A percentile compares a stretch with the other conserved stretches of the same genome.
Evolutionary conservation across 2,888 invertebrate species (phyloP).

Genomic region (Nephrotoma flavescens): DNA sequence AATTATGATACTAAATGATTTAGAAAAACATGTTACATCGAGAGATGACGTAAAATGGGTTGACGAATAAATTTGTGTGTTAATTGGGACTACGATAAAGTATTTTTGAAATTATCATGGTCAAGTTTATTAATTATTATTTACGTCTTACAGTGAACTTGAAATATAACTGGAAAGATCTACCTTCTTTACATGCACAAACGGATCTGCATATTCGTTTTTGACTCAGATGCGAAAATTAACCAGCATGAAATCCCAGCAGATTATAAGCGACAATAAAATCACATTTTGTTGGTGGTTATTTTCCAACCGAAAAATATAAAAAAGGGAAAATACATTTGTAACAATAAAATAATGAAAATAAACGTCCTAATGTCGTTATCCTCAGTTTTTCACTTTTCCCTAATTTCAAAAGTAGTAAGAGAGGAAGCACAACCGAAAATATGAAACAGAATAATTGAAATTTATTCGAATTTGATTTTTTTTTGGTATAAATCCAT

Average conservation of each 20-base stretch:
- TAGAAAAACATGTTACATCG: no score
- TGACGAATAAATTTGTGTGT: no score
- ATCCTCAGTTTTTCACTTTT: neutral
- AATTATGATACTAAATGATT: no score
- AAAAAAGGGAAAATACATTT: neutral
- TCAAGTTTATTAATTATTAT: neutral
- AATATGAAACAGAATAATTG: neutral
- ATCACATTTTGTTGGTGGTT: neutral
- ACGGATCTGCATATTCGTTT: no score
- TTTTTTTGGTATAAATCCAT: neutral
- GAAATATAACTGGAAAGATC: no score
- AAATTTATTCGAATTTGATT: neutral
- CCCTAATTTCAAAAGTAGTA: neutral
- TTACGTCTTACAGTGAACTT: no score
- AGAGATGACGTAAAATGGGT: no score
- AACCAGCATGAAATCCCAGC: neutral
- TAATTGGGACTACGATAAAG: no score
- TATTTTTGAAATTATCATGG: neutral
- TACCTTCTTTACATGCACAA: no score
- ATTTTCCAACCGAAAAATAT: neutral
- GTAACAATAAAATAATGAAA: neutral
- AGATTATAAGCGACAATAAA: neutral
- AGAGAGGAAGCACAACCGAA: neutral
- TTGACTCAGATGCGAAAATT: neutral
- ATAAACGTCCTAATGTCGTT: neutral